Evolutionary conservation across 2,888 invertebrate species (phyloP).

Genomic region (Lasioglossum leucozonium): DNA sequence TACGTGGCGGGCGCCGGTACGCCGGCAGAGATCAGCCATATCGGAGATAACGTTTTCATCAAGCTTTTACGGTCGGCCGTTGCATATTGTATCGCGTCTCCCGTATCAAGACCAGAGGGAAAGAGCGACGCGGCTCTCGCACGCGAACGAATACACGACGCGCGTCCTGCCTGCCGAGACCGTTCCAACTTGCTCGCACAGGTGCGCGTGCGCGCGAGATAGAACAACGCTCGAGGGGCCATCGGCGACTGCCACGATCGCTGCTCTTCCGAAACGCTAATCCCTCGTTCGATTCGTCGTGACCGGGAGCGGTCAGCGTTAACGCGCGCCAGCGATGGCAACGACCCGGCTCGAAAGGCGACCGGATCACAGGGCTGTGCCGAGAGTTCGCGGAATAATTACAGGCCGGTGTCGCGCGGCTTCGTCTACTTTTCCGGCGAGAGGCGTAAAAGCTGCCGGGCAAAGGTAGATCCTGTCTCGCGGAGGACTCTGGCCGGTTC

Average conservation of each 20-base stretch:
- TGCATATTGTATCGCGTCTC: constrained; percentile 46
- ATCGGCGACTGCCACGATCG: neutral
- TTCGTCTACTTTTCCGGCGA: constrained; percentile 60
- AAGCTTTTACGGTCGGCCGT: constrained; percentile 56
- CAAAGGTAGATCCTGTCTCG: neutral
- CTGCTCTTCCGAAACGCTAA: neutral
- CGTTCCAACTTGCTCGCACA: neutral
- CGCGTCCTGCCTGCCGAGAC: neutral
- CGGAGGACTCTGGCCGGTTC: neutral
- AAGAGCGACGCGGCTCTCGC: neutral
- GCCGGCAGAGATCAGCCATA: constrained; percentile 38
- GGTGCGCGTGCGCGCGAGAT: constrained; percentile 20
- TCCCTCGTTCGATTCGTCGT: neutral
- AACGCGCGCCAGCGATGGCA: neutral
- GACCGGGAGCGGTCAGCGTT: neutral
- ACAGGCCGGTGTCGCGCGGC: constrained; percentile 58
- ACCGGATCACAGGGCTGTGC: constrained; percentile 71
- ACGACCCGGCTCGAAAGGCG: constrained; percentile 54
- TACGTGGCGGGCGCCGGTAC: constrained; percentile 15
- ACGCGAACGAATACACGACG: neutral
- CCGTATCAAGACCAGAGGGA: constrained; percentile 26
- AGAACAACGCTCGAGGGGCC: neutral
- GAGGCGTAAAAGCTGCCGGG: constrained; percentile 18
- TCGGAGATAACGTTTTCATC: constrained; percentile 59
- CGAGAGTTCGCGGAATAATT: constrained; percentile 73